Evolutionary conservation across 2,797 vertebrate genomes (phyloP), one percentile per base, ranked within the genome.

Genomic region (Aldrovandia affinis): DNA sequence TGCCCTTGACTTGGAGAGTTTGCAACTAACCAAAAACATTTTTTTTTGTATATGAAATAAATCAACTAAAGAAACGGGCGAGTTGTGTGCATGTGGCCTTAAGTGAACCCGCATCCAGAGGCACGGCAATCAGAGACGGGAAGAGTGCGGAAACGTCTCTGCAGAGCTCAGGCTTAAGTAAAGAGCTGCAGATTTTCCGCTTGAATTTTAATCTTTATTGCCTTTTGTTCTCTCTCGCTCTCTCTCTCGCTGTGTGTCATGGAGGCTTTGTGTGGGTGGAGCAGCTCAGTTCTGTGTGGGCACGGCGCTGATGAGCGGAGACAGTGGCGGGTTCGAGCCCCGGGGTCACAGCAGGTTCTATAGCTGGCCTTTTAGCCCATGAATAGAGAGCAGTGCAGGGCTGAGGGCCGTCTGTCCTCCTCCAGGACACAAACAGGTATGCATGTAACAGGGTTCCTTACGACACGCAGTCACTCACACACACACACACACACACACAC

Each of bases 1-100:
- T 57, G 18, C 55, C 55, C 55, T 20, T 22, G 70, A 10, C 65
- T 70, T 70, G 14, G 12, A 70, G 39, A 75, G 5, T 22, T 22
- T 42, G 70, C 18, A 42, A 75, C 3, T 42, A 22, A 39, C 22
- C 33, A 86, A 80, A 88, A 88, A 88, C 86, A 89, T 87, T 85
- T 82, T 79, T 78, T 80, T 44, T 36, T 75, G 18, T 79, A 52
- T 82, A 47, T 7, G 30, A 61, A 50, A 84, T 33, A 84, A 65
- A 68, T 83, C 55, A 47, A 79, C 61, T 68, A 15, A 65, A 65
- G 28, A n/a, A 65, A 9, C 10, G 28, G 61, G 61, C 28, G 61
- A 65, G 28, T 9, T 59, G 20, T 28, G 14, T 68, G 20, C 68
- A 15, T 73, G 3, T 70, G 30, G 14, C 65, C 61, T 65, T 33